Conservation (phyloP, 2,797 vertebrate genomes). For the Zenarchopterus dispar region DNA sequence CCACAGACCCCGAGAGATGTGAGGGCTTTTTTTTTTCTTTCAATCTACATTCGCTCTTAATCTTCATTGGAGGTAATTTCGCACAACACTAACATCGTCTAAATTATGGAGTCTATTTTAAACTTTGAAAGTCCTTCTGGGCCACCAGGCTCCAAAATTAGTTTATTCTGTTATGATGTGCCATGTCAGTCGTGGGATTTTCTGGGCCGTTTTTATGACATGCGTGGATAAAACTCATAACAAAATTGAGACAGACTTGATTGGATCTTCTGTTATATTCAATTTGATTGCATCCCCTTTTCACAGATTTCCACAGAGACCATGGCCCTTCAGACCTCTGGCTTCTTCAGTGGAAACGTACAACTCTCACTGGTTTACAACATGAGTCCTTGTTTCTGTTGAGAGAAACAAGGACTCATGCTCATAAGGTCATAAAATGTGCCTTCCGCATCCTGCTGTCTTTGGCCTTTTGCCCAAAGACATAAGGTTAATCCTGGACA, state of each 20-base stretch:
- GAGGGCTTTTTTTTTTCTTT: neutral
- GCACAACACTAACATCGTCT: conserved; percentile 30
- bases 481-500: too few relatives aligned
- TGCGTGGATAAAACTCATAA: neutral
- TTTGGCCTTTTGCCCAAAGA: too few relatives aligned
- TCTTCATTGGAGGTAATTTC: conserved; percentile 39
- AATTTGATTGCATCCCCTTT: conserved; percentile 14
- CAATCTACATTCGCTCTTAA: neutral
- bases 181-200: conserved; percentile 36
- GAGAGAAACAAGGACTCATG: conserved; percentile 5
- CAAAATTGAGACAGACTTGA: conserved; percentile 11
- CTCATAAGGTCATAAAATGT: conserved; percentile 26
- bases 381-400: conserved; percentile 19
- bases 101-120: conserved; percentile 60
- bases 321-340: conserved; percentile 6
- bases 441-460: conserved; percentile 21
- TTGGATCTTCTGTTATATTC: conserved; percentile 19
- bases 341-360: conserved; percentile 8
- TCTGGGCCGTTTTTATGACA: conserved; percentile 17
- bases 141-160: conserved; percentile 38
- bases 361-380: conserved; percentile 17
- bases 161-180: conserved; percentile 20
- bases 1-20: conserved; percentile 16
- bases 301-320: conserved; percentile 6
- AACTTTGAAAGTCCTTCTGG: conserved; percentile 37